Evolutionary conservation across 2,888 invertebrate genomes (phyloP), one percentile per base, ranked within the genome.

Genomic region (Watsonalla binaria): DNA sequence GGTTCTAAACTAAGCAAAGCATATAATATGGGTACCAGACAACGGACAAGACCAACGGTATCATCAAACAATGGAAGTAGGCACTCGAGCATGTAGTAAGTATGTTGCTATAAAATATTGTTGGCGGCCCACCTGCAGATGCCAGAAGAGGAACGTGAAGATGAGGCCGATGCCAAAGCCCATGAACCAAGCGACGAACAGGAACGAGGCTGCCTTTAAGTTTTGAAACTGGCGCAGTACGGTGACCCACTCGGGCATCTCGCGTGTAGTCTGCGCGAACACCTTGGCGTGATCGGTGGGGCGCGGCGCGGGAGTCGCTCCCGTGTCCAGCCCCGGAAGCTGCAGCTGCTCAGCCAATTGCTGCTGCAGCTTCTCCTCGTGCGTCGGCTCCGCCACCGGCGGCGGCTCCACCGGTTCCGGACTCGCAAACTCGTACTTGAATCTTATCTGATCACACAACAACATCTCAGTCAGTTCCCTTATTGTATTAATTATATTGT

Each of bases 91-190:
- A 24, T 24, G 1, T 24, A 24, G 24, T 24, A 24, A 24, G 4
- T 24, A 4, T 24, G 24, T 24, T 24, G 24, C 4, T 24, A 24
- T 24, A 24, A 24, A 24, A 24, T 24, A 24, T 24, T 24, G 24
- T 24, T 24, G 24, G 24, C 24, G 42, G 11, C 52, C 5, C 7
- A 97, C 97, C 92, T 97, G 95, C 50, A 99, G 93, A 87, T 99
- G 99, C 99, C 99, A 99, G 91, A 99, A 99, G 55, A 99, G 94
- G 89, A 99, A 99, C 5, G 99, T 98, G 90, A 99, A 99, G 69
- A 99, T 99, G 68, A 99, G 92, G 0, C 99, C 99, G 72, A 99
- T 98, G 53, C 99, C 99, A 78, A 99, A 98, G 54, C 99, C 99
- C 98, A 99, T 99, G 87, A 97, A 98, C 98, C 99, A 99, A 51